Base-by-base conservation (phyloP, 1,140 invertebrate genomes). In the Medauroidea extradentata region DNA sequence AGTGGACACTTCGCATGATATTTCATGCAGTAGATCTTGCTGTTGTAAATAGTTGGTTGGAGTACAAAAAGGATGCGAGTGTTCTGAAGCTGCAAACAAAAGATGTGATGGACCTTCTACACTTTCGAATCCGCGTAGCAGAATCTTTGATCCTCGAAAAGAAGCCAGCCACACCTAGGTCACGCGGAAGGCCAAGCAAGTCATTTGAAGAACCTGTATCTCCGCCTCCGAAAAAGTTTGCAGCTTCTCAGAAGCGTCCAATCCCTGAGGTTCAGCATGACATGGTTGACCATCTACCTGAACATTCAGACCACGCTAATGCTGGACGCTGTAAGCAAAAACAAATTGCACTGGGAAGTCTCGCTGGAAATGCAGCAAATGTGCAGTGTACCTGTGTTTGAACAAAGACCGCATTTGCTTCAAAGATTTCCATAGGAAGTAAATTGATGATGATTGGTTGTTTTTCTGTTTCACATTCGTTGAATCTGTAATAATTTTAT, bases 41-140 rank as follows among this genome's bases (percentile, higher is more conserved):
- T 2, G 29, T 61, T 44, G 52, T 53, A 14, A 65, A 70, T 55
- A 55, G 51, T 43, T 71, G 68, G 69, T 56, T 69, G 23, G 68
- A 70, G 57, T 69, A 72, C 61, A 61, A 52, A 57, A 41, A 21
- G 41, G 59, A 66, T 56, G 57, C 53, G 14, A 29, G 53, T 18
- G 38, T 49, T 19, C 39, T 19, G 13, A 38, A 46, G 41, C 29
- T 50, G 16, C 13, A n/a, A 16, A 25, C 41, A 16, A 43, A 59
- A 9, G 62, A 63, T 34, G 25, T 21, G 25, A 4, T 63, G n/a
- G 54, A 62, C 42, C 48, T 63, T 18, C 13, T 63, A 3, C 41
- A 39, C 5, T 63, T 63, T 50, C 56, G 43, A 51, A 50, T 57
- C 11, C 46, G 50, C 19, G 21, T 63, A 39, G 61, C 53, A 21